Evolutionary conservation across 2,888 invertebrate genomes (phyloP).

Genomic region (Drosophila basisetae): DNA sequence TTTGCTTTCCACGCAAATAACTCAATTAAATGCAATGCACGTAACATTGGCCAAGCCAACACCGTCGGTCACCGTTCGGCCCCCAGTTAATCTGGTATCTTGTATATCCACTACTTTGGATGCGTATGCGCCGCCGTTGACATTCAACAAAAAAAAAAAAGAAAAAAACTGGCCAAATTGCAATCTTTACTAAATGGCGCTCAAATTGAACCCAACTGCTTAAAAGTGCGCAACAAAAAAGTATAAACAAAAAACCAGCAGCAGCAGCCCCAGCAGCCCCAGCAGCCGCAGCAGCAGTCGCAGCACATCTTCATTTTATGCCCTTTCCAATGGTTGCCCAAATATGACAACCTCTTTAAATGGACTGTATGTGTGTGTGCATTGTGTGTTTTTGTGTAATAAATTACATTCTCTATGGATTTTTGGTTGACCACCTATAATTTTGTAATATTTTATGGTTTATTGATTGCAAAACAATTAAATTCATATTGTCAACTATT

Average conservation of each 20-base stretch:
- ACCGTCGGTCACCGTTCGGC: slow-evolving; percentile 5
- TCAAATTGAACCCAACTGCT: slow-evolving; percentile 64
- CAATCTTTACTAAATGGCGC: slow-evolving; percentile 61
- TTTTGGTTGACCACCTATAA: not conserved
- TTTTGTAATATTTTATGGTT: not conserved
- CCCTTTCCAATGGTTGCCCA: slow-evolving; percentile 28
- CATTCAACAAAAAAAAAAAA: slow-evolving; percentile 53
- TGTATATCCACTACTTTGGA: slow-evolving; percentile 17
- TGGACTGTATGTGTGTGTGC: not conserved
- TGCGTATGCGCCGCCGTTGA: slow-evolving; percentile 69
- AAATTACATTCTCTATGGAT: not conserved
- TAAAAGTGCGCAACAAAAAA: slow-evolving; percentile 23
- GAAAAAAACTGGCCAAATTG: slow-evolving; percentile 39
- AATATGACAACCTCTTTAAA: slow-evolving; percentile 6
- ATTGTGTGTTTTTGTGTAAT: too few relatives aligned
- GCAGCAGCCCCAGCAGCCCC: not conserved
- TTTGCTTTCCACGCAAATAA: slow-evolving; percentile 62
- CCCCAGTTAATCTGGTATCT: not conserved
- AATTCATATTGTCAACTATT: not conserved
- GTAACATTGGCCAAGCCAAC: slow-evolving; percentile 67
- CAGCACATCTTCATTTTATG: slow-evolving; percentile 67
- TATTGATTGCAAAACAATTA: slow-evolving; percentile 1
- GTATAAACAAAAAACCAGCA: not conserved
- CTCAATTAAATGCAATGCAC: slow-evolving; percentile 66
- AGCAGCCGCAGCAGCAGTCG: not conserved